These are phyloP conservation scores for Osmerus mordax DNA, from an alignment of 2,113 vertebrate species.

Conservation along the genomic window DNA sequence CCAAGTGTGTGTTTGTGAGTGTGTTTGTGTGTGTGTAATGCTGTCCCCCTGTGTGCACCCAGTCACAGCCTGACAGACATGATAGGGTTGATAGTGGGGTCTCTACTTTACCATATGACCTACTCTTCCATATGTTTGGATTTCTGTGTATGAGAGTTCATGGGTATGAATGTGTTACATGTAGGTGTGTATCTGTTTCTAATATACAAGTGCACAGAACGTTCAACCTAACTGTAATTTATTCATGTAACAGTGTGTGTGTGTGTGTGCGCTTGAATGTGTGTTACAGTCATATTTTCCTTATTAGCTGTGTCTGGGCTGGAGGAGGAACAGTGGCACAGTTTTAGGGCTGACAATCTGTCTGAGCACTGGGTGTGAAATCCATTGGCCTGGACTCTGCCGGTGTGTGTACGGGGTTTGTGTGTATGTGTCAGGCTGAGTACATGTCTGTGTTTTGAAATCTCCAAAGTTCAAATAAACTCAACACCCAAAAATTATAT, in stretches of 20 bases:
- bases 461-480: no score
- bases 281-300: not conserved
- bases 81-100: not conserved
- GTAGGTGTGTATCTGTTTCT: no score
- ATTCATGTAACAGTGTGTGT: not conserved
- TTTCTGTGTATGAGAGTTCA: no score
- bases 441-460: no score
- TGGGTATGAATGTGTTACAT: no score
- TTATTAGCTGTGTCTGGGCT: not conserved
- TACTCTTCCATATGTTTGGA: not conserved
- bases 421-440: no score
- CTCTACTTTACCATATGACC: not conserved
- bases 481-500: no score
- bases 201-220: no score
- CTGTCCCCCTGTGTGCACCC: not conserved
- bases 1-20: not conserved
- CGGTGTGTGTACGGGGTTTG: no score
- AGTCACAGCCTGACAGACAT: not conserved
- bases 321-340: not conserved
- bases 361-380: conserved; percentile 6
- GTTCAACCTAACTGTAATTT: conserved; percentile 7
- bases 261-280: not conserved
- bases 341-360: not conserved
- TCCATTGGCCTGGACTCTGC: not conserved
- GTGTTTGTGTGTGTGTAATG: not conserved